Evolutionary conservation across 1,140 invertebrate genomes (phyloP).

Genomic region (Brachionus paranguensis): DNA sequence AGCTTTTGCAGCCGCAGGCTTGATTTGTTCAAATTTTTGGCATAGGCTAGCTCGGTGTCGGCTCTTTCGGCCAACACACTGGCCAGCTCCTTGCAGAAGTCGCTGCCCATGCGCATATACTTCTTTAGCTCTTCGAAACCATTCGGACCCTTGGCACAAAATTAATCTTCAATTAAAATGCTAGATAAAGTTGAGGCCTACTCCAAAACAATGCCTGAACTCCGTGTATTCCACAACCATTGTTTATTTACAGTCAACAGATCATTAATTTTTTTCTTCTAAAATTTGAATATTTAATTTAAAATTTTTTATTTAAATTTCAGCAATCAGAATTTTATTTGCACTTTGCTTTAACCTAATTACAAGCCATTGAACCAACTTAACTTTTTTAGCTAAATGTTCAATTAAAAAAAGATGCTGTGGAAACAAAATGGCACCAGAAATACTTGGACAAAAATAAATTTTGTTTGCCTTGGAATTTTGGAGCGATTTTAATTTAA

Average conservation of each 20-base stretch:
- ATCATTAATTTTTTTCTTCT: background rate
- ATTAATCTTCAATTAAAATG: background rate
- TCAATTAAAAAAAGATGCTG: too few relatives aligned
- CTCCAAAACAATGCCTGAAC: background rate
- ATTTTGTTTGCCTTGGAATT: background rate
- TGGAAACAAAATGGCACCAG: too few relatives aligned
- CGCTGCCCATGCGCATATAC: conserved; percentile 83
- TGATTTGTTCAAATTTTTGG: conserved; percentile 78
- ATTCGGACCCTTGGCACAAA: conserved; percentile 69
- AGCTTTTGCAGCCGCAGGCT: conserved; percentile 76
- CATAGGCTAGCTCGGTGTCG: conserved; percentile 79
- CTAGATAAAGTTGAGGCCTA: background rate
- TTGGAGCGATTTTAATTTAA: background rate
- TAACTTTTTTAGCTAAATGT: background rate
- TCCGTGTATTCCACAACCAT: background rate
- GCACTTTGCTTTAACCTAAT: background rate
- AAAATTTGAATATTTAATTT: background rate
- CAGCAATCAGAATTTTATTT: background rate
- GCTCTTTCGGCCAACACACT: conserved; percentile 81
- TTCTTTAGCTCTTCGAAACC: conserved; percentile 84
- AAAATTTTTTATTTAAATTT: background rate
- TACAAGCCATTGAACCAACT: background rate
- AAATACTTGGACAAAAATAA: too few relatives aligned
- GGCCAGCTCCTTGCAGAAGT: conserved; percentile 84
- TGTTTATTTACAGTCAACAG: background rate